Conservation (phyloP, 2,113 vertebrate genomes). For the Hemichromis elongatus region DNA sequence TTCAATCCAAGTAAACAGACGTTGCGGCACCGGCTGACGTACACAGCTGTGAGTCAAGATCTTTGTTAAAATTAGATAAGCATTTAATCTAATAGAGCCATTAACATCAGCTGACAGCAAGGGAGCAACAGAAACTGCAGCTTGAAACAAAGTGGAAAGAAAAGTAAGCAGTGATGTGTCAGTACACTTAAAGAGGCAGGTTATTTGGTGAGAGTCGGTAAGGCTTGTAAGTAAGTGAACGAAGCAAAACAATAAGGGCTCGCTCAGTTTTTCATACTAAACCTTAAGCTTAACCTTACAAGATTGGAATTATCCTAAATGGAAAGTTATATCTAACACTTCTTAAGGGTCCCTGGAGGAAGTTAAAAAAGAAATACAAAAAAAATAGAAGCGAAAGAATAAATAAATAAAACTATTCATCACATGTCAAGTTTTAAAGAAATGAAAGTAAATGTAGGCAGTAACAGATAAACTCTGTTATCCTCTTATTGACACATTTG, state of each 20-base stretch:
- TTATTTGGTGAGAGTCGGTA: not conserved
- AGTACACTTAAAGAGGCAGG: not conserved
- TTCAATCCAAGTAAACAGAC: not conserved
- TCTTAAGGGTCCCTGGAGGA: not conserved
- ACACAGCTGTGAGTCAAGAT: not conserved
- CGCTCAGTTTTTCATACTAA: not conserved
- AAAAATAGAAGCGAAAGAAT: not conserved
- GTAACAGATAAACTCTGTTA: not conserved
- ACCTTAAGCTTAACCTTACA: not conserved
- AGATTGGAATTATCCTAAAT: not conserved
- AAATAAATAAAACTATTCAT: not conserved
- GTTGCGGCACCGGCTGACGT: not conserved
- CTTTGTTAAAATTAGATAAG: not conserved
- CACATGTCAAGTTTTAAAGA: not conserved
- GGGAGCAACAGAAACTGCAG: not conserved
- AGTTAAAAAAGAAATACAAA: not conserved
- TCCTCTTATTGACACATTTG: not conserved
- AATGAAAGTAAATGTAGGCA: not conserved
- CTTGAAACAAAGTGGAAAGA: not conserved
- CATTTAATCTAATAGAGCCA: not conserved
- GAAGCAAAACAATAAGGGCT: not conserved
- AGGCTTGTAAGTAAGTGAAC: not conserved
- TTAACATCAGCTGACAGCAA: conserved; percentile 6
- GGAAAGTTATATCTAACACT: not conserved
- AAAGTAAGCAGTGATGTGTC: not conserved